Evolutionary conservation across 2,797 vertebrate genomes (phyloP).

Genomic region (Picus viridis): DNA sequence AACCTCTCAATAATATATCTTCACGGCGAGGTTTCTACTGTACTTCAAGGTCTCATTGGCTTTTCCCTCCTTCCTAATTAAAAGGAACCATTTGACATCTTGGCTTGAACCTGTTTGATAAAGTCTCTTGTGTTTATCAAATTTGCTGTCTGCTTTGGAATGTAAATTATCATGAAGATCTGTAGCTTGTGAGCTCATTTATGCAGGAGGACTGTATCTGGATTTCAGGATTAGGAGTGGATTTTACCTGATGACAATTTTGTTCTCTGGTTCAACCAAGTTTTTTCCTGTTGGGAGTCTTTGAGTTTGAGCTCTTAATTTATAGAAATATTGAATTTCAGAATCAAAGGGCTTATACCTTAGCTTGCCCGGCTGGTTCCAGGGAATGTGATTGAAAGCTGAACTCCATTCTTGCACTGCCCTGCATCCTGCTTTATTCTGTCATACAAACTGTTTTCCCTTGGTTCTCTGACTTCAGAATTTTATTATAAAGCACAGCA

Average conservation of each 20-base stretch:
- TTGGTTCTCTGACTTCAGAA: background rate
- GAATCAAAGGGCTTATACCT: background rate
- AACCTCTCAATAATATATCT: background rate
- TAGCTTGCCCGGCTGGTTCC: background rate
- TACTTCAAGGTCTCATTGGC: background rate
- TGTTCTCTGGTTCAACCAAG: background rate
- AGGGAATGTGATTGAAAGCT: background rate
- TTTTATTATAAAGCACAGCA: background rate
- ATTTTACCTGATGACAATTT: background rate
- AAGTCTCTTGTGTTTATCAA: background rate
- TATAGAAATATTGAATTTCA: background rate
- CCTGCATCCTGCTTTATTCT: background rate
- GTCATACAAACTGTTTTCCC: background rate
- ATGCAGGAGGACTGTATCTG: background rate
- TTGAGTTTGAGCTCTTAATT: background rate
- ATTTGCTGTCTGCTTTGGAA: background rate
- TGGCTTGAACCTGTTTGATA: background rate
- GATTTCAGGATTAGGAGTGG: background rate
- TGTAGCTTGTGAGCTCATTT: background rate
- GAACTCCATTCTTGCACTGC: background rate
- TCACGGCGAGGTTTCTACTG: background rate
- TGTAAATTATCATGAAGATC: background rate
- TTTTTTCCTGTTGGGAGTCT: background rate
- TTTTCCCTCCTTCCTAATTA: slow-evolving; percentile 43
- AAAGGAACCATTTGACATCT: slow-evolving; percentile 7